A percentile compares a stretch with the other conserved stretches of the same genome.
phyloP scores from a whole-genome alignment of 2,797 vertebrate species.

The Lutjanus campechanus region DNA sequence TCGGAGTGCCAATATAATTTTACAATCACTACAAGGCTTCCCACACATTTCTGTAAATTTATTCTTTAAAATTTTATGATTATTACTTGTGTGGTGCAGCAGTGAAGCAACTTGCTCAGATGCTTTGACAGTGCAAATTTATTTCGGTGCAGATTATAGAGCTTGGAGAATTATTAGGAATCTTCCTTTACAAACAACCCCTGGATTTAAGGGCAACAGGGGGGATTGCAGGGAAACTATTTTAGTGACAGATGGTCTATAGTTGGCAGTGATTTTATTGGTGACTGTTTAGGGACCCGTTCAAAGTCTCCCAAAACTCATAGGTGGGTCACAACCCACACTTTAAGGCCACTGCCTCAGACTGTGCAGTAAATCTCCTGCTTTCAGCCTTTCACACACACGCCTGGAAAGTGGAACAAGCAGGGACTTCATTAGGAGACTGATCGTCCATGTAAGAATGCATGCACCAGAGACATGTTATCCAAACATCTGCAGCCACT shows the following conservation, averaged over 20 bases:
- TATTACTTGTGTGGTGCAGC: neutral
- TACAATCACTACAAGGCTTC: neutral
- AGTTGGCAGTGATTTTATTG: conserved; percentile 40
- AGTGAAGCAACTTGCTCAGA: neutral
- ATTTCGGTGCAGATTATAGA: neutral
- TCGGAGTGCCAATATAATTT: neutral
- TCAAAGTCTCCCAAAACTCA: conserved; percentile 37
- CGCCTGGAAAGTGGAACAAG: conserved; percentile 5
- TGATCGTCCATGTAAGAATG: conserved; percentile 21
- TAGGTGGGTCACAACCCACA: conserved; percentile 14
- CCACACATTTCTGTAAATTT: neutral
- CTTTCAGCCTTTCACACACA: neutral
- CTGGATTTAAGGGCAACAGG: conserved; percentile 25
- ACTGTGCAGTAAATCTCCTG: conserved; percentile 17
- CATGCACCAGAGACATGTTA: neutral
- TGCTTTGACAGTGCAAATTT: neutral
- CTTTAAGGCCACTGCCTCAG: conserved; percentile 3
- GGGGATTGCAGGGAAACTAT: conserved; percentile 9
- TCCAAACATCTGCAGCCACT: conserved; percentile 1
- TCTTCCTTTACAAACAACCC: conserved; percentile 23
- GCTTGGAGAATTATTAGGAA: neutral
- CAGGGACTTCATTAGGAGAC: neutral
- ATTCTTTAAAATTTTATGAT: neutral
- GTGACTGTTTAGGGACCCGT: conserved; percentile 12
- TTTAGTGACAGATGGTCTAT: conserved; percentile 27